Percentiles rank a stretch among this genome's conserved stretches.
These are phyloP conservation scores for Ophioderma brevispina DNA, from an alignment of 35 echinoderm and acorn worm species.

Conservation along the genomic window DNA sequence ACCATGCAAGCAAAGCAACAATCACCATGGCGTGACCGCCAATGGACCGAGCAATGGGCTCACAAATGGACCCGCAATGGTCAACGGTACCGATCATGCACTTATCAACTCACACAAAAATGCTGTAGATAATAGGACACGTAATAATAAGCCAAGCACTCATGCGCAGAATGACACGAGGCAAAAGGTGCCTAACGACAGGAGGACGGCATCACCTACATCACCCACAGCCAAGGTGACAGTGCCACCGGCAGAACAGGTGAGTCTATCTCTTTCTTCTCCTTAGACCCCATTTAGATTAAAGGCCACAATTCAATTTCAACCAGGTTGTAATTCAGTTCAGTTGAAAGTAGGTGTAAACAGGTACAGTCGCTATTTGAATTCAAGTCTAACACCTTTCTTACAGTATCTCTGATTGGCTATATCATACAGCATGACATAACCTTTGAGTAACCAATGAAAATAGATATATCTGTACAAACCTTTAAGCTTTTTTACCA, in stretches of 20 bases:
- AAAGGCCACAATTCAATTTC: too few relatives aligned
- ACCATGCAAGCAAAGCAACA: neutral
- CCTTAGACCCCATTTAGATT: too few relatives aligned
- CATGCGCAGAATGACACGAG: neutral
- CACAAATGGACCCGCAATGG: slow-evolving; percentile 66
- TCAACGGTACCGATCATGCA: slow-evolving; percentile 63
- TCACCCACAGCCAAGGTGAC: neutral
- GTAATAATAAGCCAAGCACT: neutral
- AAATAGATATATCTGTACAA: too few relatives aligned
- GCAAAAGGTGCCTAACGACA: neutral
- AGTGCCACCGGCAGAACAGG: neutral
- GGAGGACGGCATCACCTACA: neutral
- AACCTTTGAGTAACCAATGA: too few relatives aligned
- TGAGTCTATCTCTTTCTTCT: too few relatives aligned
- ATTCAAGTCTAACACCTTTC: too few relatives aligned
- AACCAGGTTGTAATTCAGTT: too few relatives aligned
- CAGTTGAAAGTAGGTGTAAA: too few relatives aligned
- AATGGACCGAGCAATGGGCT: neutral
- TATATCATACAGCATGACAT: too few relatives aligned
- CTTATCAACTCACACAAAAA: neutral
- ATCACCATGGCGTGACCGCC: neutral
- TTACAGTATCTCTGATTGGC: too few relatives aligned
- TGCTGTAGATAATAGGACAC: neutral
- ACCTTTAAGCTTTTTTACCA: too few relatives aligned
- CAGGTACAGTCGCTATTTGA: too few relatives aligned